A percentile compares a stretch with the other conserved stretches of the same genome.
These are phyloP conservation scores for Percopsis omiscomaycus DNA, from an alignment of 2,797 vertebrate genomes.

Conservation along the genomic window DNA sequence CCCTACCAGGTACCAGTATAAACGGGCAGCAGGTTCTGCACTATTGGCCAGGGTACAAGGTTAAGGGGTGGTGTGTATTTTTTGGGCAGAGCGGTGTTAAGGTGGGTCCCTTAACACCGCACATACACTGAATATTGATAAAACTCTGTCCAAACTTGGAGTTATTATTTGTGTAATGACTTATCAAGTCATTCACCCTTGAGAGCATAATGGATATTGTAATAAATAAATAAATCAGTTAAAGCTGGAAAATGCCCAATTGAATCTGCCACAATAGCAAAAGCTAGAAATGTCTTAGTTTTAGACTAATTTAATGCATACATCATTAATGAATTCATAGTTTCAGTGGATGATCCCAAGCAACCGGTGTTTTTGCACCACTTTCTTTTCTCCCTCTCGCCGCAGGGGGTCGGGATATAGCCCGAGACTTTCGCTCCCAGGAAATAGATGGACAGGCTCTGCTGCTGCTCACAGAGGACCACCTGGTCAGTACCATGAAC, in stretches of 20 bases:
- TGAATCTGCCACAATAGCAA: too few relatives aligned
- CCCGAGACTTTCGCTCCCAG: slow-evolving; percentile 87
- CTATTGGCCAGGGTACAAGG: too few relatives aligned
- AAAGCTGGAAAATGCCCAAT: too few relatives aligned
- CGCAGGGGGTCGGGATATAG: slow-evolving; percentile 85
- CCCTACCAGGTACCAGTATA: slow-evolving; percentile 82
- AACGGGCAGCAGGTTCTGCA: not conserved
- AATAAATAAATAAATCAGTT: too few relatives aligned
- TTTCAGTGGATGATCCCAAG: not conserved
- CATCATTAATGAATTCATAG: not conserved
- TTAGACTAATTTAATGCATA: too few relatives aligned
- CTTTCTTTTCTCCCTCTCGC: not conserved
- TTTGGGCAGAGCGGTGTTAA: too few relatives aligned
- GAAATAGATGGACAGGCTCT: slow-evolving; percentile 93
- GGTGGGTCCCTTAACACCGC: not conserved
- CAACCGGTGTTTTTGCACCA: not conserved
- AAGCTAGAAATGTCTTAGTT: too few relatives aligned
- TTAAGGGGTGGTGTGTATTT: too few relatives aligned
- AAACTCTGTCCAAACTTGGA: not conserved
- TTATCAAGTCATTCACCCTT: not conserved
- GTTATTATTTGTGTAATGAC: too few relatives aligned
- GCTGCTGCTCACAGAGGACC: slow-evolving; percentile 91
- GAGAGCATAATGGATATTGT: not conserved
- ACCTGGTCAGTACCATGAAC: slow-evolving; percentile 93
- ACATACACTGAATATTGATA: not conserved